Evolutionary conservation across 2,113 vertebrate genomes (phyloP).

Genomic region (Charadrius vociferus): DNA sequence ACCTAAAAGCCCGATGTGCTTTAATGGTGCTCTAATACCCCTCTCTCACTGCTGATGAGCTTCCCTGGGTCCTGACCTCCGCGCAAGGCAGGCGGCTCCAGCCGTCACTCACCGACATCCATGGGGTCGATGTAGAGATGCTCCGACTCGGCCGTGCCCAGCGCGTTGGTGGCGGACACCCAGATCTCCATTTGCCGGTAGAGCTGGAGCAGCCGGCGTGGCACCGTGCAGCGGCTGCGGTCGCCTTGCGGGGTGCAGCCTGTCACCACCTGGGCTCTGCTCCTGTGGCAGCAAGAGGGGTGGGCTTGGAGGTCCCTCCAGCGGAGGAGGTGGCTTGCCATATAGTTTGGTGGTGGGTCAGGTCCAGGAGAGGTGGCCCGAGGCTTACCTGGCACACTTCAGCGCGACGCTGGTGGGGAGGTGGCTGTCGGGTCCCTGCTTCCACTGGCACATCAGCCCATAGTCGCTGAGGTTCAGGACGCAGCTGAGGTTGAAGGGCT

Average conservation of each 20-base stretch:
- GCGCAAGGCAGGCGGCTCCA: rapidly evolving
- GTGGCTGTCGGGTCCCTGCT: slow-evolving; percentile 70
- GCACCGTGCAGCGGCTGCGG: slow-evolving; percentile 72
- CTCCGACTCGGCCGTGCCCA: slow-evolving; percentile 77
- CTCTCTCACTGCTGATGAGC: background rate
- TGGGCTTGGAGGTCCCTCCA: background rate
- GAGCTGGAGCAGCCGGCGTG: slow-evolving; percentile 71
- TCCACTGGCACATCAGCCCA: slow-evolving; percentile 84
- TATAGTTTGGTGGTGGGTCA: background rate
- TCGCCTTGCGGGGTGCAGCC: slow-evolving; percentile 27
- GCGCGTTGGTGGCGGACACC: slow-evolving; percentile 80
- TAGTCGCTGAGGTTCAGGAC: slow-evolving; percentile 75
- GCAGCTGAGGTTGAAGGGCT: slow-evolving; percentile 85
- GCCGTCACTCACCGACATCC: slow-evolving; percentile 74
- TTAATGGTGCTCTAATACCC: background rate
- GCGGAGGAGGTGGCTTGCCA: rapidly evolving
- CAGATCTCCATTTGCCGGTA: slow-evolving; percentile 79
- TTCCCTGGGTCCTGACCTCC: background rate
- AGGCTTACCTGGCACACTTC: slow-evolving; percentile 66
- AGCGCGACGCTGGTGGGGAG: slow-evolving; percentile 77
- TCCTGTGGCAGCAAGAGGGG: slow-evolving; percentile 25
- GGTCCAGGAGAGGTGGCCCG: rapidly evolving
- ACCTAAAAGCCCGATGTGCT: background rate
- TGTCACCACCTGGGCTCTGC: background rate
- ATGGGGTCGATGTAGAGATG: slow-evolving; percentile 78